phyloP scores from a whole-genome alignment of 2,888 invertebrate species.

The Ochlodes sylvanus region DNA sequence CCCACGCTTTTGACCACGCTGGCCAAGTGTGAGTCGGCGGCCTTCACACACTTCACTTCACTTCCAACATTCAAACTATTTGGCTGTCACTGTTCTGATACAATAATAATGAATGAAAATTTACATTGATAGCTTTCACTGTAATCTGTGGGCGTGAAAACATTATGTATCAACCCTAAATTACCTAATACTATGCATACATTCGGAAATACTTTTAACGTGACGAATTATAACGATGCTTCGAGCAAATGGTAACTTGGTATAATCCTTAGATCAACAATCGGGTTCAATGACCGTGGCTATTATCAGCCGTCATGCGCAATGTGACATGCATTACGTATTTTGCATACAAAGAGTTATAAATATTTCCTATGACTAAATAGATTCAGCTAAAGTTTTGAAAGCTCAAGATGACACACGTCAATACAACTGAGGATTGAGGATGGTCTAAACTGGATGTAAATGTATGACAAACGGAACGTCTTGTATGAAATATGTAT shows the following conservation, averaged over 20 bases:
- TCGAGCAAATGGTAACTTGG: neutral
- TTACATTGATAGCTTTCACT: too few species aligned
- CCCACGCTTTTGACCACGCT: too few species aligned
- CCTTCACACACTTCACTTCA: too few species aligned
- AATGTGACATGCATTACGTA: slow-evolving; percentile 69
- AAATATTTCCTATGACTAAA: slow-evolving; percentile 78
- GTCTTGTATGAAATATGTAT: slow-evolving; percentile 59
- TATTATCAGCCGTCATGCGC: slow-evolving; percentile 51
- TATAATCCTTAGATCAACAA: slow-evolving; percentile 60
- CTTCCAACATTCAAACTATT: too few species aligned
- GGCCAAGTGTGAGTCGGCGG: too few species aligned
- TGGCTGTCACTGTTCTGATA: too few species aligned
- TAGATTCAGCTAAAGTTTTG: slow-evolving; percentile 68
- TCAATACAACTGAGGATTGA: slow-evolving; percentile 61
- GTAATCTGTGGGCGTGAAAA: too few species aligned
- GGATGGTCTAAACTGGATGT: slow-evolving; percentile 70
- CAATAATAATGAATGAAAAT: too few species aligned
- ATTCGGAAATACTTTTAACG: neutral
- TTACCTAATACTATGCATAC: neutral
- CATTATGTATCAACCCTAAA: too few species aligned
- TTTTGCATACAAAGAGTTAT: slow-evolving; percentile 84
- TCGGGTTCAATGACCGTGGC: slow-evolving; percentile 53
- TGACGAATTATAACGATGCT: neutral
- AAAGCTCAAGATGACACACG: slow-evolving; percentile 76
- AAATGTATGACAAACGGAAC: slow-evolving; percentile 67